Base-by-base conservation (phyloP, 2,888 invertebrate genomes). In the Opisthograptis luteolata region DNA sequence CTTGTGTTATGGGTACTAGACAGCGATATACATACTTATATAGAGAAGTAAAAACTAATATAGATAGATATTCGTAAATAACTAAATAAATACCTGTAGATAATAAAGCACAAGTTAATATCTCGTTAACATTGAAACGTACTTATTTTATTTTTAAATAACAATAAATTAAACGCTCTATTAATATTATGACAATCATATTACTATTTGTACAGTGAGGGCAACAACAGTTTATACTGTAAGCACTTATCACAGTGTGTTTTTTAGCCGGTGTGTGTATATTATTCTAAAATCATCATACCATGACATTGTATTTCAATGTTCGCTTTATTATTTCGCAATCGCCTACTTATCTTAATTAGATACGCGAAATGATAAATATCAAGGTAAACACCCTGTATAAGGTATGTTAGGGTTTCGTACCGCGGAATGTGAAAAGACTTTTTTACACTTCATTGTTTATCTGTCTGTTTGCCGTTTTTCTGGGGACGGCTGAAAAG, bases 261-360 rank as follows among this genome's bases (percentile, higher is more conserved):
- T 4, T 27, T 1, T 12, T 10, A 1, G 5, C 12, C 8, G 13
- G 14, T 15, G 14, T 31, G 30, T 5, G 28, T 31, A 17, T 25
- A 6, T 32, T 39, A 31, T 32, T 25, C 27, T 13, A 14, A 36
- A 15, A 30, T 24, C 25, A 25, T 8, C 15, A 8, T 24, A 37
- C 24, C 45, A 19, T 37, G 28, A 45, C 30, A 45, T 31, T 37
- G 24, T 37, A 2, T 8, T 17, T 28, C 6, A n/a, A 3, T 44
- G 41, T 20, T 30, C 27, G 19, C 13, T 40, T 14, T 31, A 22
- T 31, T 31, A 1, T n/a, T 12, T 17, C 9, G 24, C 24, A 37
- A 25, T 25, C 25, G 8, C 14, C 36, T 36, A 25, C 36, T 25
- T 22, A 35, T 35, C 35, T 22, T 25, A 37, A 24, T 37, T 37